Conservation (phyloP, 1,140 invertebrate genomes). For the silkworm (Bombyx mori) region ASM3026992v2 NC_085126.1:72501-73000, state of each 20-base stretch:
- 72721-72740: too few species aligned
- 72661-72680: too few species aligned
- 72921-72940: slow-evolving; percentile 77
- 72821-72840: slow-evolving; percentile 92
- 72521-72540: slow-evolving; percentile 89
- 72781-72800: slow-evolving; percentile 90
- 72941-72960: neutral
- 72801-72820: slow-evolving; percentile 94
- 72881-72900: slow-evolving; percentile 92
- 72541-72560: slow-evolving; percentile 92
- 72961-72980: neutral
- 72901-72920: slow-evolving; percentile 87
- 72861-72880: slow-evolving; percentile 92
- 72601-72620: neutral
- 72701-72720: too few species aligned
- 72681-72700: too few species aligned
- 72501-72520: slow-evolving; percentile 72
- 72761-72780: slow-evolving; percentile 4
- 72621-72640: too few species aligned
- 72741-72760: too few species aligned
- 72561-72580: slow-evolving; percentile 68
- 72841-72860: slow-evolving; percentile 90
- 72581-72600: neutral
- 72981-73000: slow-evolving; percentile 9
- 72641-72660: too few species aligned